These are phyloP conservation scores for Heliocidaris tuberculata DNA, from an alignment of 35 echinoderm and acorn worm species.

Conservation along the genomic window DNA sequence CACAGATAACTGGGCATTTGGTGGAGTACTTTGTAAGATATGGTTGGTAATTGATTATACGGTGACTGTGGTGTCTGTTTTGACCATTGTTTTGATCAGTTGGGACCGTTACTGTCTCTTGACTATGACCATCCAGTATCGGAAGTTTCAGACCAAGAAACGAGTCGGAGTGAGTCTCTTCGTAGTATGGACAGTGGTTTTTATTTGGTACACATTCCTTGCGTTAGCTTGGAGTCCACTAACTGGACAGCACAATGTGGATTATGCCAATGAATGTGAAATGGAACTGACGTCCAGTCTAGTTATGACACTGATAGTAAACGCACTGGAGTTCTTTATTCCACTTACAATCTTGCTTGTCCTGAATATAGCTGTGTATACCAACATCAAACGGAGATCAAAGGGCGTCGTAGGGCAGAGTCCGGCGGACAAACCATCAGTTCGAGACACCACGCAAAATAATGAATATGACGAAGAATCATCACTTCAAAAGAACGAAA, in stretches of 20 bases:
- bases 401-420: not conserved
- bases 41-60: slow-evolving; percentile 46
- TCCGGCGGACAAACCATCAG: not conserved
- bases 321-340: not conserved
- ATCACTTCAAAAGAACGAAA: not conserved
- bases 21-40: slow-evolving; percentile 26
- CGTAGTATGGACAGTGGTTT: not conserved
- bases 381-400: not conserved
- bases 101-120: slow-evolving; percentile 50
- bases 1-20: slow-evolving; percentile 43
- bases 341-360: slow-evolving; percentile 14
- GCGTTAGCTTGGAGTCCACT: slow-evolving; percentile 30
- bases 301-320: not conserved
- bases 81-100: slow-evolving; percentile 14
- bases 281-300: slow-evolving; percentile 21
- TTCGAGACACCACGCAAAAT: not conserved
- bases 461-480: not conserved
- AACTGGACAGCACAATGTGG: not conserved
- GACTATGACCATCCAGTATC: slow-evolving; percentile 10
- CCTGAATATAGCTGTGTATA: not conserved
- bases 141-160: slow-evolving; percentile 7
- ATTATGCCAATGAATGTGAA: slow-evolving; percentile 38
- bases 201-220: not conserved
- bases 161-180: not conserved
- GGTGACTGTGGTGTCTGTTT: slow-evolving; percentile 12